Base-by-base conservation (phyloP, 2,113 vertebrate genomes). In the Esox niger region DNA sequence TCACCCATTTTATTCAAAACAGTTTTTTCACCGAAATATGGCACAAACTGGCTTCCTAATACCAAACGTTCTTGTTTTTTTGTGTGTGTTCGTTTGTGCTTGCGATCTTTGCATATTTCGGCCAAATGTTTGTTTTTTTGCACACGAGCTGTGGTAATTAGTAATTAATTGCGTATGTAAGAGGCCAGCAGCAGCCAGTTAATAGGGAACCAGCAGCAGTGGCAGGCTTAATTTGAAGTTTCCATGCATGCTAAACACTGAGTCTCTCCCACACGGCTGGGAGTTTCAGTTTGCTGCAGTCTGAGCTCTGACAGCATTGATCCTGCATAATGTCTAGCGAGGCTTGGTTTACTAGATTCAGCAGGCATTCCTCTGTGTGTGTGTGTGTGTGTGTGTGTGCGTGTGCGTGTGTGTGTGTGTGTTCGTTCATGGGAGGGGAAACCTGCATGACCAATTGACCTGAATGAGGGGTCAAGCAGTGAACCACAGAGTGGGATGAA, bases 391-490 rank as follows among this genome's bases (percentile, higher is more conserved):
- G 6, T 21, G 52, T 70, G 31, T 63, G 57, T 69, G 57, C 46
- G 27, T 61, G 26, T 43, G 33, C 29, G 55, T 59, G 57, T 70
- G 30, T 27, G 47, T 63, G 32, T 38, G 60, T 35, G 43, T 62
- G n/a, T 23, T 6, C 61, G 55, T 29, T 5, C 23, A 67, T 33
- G 52, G 64, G 67, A 61, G 54, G 27, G 57, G 32, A 49, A 64
- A 63, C 71, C 38, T 70, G 78, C 70, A 64, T 84, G 79, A 86
- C 76, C 66, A 80, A 76, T 77, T 66, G 67, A 82, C 68, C 74
- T 77, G 76, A 83, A 83, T 82, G 63, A 67, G 30, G 54, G 78
- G 64, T 32, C 62, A 64, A 60, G 77, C 77, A 65, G 31, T 57
- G 35, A 71, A 66, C 62, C 25, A 0, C 32, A n/a, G 31, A 57